Percentiles rank a stretch among this genome's conserved stretches.
These are phyloP conservation scores for Corynorhinus townsendii DNA, from an alignment of 2,113 vertebrate species.

Conservation along the genomic window DNA sequence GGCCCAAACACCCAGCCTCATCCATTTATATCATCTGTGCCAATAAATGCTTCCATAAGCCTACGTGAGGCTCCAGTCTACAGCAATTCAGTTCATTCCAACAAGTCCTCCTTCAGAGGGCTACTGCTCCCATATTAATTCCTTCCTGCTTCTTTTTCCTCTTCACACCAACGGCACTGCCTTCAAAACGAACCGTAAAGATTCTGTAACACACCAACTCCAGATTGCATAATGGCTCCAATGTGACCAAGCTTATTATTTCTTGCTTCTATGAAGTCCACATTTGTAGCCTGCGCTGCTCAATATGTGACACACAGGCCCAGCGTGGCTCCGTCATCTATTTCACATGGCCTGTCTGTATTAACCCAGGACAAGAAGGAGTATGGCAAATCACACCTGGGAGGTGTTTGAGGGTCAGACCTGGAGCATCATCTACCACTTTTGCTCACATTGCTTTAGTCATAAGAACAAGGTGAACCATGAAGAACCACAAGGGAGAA, in stretches of 20 bases:
- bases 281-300: neutral
- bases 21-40: slow-evolving; percentile 5
- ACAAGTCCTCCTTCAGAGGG: slow-evolving; percentile 13
- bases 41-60: neutral
- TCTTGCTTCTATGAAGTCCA: neutral
- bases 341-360: too few relatives aligned
- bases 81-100: slow-evolving; percentile 12
- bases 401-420: neutral
- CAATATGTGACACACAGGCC: neutral
- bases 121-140: neutral
- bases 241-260: neutral
- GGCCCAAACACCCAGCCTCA: slow-evolving; percentile 25
- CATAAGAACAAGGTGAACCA: neutral
- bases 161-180: neutral
- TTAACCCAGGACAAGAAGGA: neutral
- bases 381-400: accelerated
- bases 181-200: neutral
- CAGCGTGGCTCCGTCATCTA: neutral
- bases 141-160: neutral
- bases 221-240: neutral
- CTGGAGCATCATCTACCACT: neutral
- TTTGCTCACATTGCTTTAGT: neutral
- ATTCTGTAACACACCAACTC: neutral
- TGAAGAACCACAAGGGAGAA: neutral
- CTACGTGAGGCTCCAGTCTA: slow-evolving; percentile 26